Evolutionary conservation across 2,113 vertebrate genomes (phyloP).

Genomic region (Poecile atricapillus): DNA sequence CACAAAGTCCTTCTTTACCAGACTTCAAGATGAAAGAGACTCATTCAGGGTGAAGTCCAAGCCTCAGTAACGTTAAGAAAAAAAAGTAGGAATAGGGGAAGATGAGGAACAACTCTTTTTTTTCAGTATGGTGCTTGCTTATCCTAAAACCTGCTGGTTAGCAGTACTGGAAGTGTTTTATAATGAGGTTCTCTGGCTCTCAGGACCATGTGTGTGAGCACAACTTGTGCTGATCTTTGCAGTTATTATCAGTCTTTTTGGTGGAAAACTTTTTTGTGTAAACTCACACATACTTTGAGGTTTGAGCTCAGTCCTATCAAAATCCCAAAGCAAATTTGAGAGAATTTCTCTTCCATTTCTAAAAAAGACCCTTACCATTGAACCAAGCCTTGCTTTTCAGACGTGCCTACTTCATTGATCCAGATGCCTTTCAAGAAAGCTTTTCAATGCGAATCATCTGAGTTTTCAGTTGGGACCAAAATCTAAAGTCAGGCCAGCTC

Average conservation of each 20-base stretch:
- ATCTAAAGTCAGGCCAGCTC: background rate
- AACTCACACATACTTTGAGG: background rate
- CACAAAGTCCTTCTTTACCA: background rate
- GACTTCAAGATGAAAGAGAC: background rate
- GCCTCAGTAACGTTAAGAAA: background rate
- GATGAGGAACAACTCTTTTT: background rate
- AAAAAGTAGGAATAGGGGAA: background rate
- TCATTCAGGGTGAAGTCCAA: background rate
- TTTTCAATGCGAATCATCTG: background rate
- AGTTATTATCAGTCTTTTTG: background rate
- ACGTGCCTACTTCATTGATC: background rate
- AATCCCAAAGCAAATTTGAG: background rate
- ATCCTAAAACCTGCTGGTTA: background rate
- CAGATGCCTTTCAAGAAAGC: background rate
- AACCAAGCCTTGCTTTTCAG: background rate
- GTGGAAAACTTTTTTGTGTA: background rate
- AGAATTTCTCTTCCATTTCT: background rate
- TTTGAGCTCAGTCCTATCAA: conserved; percentile 11
- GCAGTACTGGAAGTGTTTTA: background rate
- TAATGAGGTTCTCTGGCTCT: background rate
- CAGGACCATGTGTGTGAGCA: background rate
- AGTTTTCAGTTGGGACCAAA: background rate
- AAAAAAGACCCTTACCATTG: background rate
- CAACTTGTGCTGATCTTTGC: background rate
- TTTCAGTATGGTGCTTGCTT: background rate